Evolutionary conservation across 2,113 vertebrate genomes (phyloP).

Genomic region (Calyptommatus sinebrachiatus): DNA sequence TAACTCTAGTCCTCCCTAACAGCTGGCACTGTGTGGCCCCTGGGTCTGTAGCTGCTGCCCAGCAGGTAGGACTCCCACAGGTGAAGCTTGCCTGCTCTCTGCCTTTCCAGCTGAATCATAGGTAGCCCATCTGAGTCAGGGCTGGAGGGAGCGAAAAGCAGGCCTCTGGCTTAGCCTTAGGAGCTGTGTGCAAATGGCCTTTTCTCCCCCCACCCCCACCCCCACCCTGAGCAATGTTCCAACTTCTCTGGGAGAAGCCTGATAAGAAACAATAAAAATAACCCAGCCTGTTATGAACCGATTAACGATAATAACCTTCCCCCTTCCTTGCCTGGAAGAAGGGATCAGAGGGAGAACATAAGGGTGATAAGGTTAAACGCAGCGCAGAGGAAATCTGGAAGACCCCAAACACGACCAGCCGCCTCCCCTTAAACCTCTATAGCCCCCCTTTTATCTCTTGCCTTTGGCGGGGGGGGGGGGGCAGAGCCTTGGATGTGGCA

Average conservation of each 20-base stretch:
- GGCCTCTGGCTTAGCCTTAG: not conserved
- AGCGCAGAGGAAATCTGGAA: not conserved
- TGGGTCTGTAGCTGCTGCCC: not conserved
- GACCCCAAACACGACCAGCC: not conserved
- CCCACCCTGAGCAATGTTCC: not conserved
- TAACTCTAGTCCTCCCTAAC: not conserved
- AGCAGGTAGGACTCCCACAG: not conserved
- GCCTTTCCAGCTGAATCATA: no score
- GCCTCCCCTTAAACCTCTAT: not conserved
- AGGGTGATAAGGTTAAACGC: not conserved
- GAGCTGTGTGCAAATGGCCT: no score
- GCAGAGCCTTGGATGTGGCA: not conserved
- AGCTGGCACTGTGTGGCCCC: not conserved
- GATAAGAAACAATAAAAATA: constrained; percentile 24
- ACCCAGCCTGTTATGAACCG: constrained; percentile 20
- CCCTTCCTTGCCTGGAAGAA: not conserved
- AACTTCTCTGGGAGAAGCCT: not conserved
- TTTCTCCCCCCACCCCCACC: no score
- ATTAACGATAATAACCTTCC: constrained; percentile 10
- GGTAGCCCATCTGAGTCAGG: not conserved
- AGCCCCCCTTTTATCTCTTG: not conserved
- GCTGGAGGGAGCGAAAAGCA: no score
- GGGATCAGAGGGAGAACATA: not conserved
- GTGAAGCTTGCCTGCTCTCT: not conserved
- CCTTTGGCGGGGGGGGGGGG: not conserved